Evolutionary conservation across 2,888 invertebrate species (phyloP), one percentile per base, ranked within the genome.

Genomic region (Shargacucullia verbasci): DNA sequence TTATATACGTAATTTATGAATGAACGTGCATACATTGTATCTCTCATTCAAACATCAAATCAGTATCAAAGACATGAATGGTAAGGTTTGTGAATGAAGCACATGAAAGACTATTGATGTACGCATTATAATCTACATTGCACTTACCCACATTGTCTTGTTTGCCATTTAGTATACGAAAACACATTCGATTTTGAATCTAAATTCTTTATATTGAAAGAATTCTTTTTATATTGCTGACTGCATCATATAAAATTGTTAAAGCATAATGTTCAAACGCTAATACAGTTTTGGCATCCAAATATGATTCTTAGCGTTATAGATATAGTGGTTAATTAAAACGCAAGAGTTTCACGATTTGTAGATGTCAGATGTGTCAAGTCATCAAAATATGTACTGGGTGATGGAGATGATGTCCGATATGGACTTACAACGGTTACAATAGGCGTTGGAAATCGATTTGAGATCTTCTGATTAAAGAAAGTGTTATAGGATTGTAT

Each of bases 21-120:
- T 81, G 82, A 75, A 56, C 56, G 20, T 70, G 59, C 35, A 71
- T 69, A 63, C 75, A 69, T 70, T 63, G 54, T 67, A 66, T 66
- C 57, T 72, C 60, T 76, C 79, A 79, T 80, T 79, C 79, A 79
- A 73, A 67, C 71, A 67, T 78, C 75, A 79, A 78, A 68, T 70
- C 73, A 56, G 38, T 73, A 80, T 76, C 79, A 76, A 74, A 83
- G 75, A 78, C 78, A 82, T 89, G 90, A 90, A 90, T 89, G 89
- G 81, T 70, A 70, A 77, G 65, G 73, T 78, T 81, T 73, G 74
- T 91, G 87, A 91, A 91, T 91, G 91, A 80, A 79, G 74, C 80
- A 80, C 78, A 82, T 83, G 82, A 86, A 85, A 82, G 78, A 81
- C 71, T 71, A 84, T 84, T 87, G 85, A 88, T 80, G 84, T 78